Evolutionary conservation across 2,888 invertebrate species (phyloP), one percentile per base, ranked within the genome.

Genomic region (Troides aeacus): DNA sequence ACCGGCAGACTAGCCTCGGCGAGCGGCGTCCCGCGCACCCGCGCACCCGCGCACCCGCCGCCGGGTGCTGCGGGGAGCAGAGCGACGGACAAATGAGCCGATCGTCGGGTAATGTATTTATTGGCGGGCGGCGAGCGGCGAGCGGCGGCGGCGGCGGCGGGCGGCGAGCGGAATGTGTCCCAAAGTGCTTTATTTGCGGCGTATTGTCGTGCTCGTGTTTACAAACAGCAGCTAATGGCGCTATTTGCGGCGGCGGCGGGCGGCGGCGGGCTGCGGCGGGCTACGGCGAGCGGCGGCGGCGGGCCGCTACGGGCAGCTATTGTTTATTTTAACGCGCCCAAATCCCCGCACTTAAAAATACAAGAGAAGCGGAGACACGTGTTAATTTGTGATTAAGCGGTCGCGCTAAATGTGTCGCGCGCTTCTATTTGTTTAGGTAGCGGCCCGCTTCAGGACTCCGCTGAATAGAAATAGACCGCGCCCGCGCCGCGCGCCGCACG

Each of bases 51-150:
- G 64, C 87, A 84, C 56, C 60, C 56, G 36, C 30, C 56, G 64
- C 85, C 79, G 79, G 86, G 87, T 89, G 88, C 89, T 89, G 89
- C 85, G 86, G 84, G 88, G 87, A 89, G 89, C 86, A 83, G 87
- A 81, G 80, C 76, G 81, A 72, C 79, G 78, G 88, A 88, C 88
- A 85, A 88, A 89, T 88, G 81, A 81, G 78, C 74, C 72, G 75
- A 77, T 72, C 76, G 68, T 66, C 70, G 67, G 70, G 75, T 72
- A 77, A 82, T 86, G 83, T 84, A 80, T 84, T 83, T 82, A 82
- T 78, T 76, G 77, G 75, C 72, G 77, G 7, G 39, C 74, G 75
- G 72, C 73, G 63, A 70, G 72, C 73, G 63, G 71, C 74, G 75
- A 74, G 75, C 73, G 77, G 78, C 74, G 78, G 78, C 79, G 78